Evolutionary conservation across 1,140 invertebrate genomes (phyloP).

Genomic region (Bilobella aurantiaca): DNA sequence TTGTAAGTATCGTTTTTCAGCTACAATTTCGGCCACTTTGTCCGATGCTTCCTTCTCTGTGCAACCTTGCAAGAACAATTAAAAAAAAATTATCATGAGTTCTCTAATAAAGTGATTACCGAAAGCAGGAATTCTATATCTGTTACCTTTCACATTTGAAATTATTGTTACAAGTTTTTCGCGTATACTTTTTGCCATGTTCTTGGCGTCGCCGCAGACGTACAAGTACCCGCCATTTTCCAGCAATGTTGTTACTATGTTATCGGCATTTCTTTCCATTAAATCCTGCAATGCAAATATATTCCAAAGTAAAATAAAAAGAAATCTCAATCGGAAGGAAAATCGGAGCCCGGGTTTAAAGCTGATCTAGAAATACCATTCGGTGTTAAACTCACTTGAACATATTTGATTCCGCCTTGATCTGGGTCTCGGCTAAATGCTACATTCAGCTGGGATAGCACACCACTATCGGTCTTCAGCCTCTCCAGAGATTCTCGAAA

Average conservation of each 20-base stretch:
- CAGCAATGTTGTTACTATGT: conserved; percentile 50
- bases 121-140: neutral
- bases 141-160: conserved; percentile 39
- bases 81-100: too few species aligned
- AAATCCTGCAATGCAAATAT: conserved; percentile 42
- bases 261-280: conserved; percentile 45
- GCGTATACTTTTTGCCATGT: conserved; percentile 58
- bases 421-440: conserved; percentile 55
- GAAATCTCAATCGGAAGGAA: too few species aligned
- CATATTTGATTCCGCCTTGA: conserved; percentile 44
- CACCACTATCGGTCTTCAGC: conserved; percentile 41
- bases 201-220: conserved; percentile 65
- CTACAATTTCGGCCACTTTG: conserved; percentile 11
- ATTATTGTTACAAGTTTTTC: conserved; percentile 49
- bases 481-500: conserved; percentile 48
- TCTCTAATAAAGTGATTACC: neutral
- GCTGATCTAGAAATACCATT: neutral
- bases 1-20: conserved; percentile 27
- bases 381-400: conserved; percentile 40
- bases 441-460: conserved; percentile 48
- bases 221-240: conserved; percentile 51
- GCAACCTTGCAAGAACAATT: conserved; percentile 15
- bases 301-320: too few species aligned
- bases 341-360: too few species aligned
- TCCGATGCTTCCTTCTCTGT: conserved; percentile 22